Base-by-base conservation (phyloP, 92 coral and sea anemone species). In the Actinostola sp. region DNA sequence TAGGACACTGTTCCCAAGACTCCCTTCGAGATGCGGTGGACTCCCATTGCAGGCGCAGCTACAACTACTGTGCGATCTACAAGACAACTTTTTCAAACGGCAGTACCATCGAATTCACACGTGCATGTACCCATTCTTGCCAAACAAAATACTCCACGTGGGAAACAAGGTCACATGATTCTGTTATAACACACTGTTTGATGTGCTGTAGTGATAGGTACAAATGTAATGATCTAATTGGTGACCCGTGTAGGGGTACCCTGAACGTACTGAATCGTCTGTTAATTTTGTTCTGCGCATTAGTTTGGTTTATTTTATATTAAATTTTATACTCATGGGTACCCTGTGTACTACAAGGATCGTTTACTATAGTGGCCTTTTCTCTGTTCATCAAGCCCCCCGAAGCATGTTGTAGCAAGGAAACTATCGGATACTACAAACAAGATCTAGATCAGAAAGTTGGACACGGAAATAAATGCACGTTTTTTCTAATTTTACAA, bases 151-250 rank as follows among this genome's bases (percentile, higher is more conserved):
- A 58, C 39, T 15, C 32, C 8, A 23, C 54, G 5, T 72, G 78
- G 78, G 42, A 38, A 28, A 41, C 78, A 7, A 66, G 53, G 1
- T 38, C 23, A 1, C 0, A 14, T 1, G 21, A 72, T 59, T 10
- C 27, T 5, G 60, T 16, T n/a, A 30, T 56, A 15, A 72, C 23
- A 31, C 82, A 83, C 24, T 83, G 88, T 54, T 8, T 62, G 16
- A 13, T 70, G 62, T 83, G 88, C 70, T 83, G 88, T 27, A 27
- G 64, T n/a, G 52, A 24, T 59, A 30, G 42, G 12, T 68, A 83
- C 29, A 50, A 54, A 5, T 83, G 88, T 45, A 83, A 83, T 69
- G 63, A 77, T 69, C 25, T 52, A 8, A 35, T 58, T 9, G 45
- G 67, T 1, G 88, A 83, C 48, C 83, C 83, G 28, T 83, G 88